Evolutionary conservation across 1,140 invertebrate genomes (phyloP).

Genomic region (Nymphalis io): DNA sequence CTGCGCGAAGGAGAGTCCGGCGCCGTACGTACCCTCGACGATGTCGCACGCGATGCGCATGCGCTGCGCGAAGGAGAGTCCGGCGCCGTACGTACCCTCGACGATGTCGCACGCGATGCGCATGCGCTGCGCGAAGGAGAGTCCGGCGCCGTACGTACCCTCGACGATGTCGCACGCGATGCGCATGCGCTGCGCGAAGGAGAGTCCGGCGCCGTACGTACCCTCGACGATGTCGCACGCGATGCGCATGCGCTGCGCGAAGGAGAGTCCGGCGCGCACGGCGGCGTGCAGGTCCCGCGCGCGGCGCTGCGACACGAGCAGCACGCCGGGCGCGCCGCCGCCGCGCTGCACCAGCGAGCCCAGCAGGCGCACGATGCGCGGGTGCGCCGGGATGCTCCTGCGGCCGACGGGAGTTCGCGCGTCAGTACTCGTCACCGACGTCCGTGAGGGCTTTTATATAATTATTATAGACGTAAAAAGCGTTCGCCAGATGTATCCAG

Average conservation of each 20-base stretch:
- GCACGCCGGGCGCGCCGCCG: conserved; percentile 80
- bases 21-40: conserved; percentile 84
- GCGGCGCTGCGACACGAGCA: conserved; percentile 89
- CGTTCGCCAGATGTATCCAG: too few relatives aligned
- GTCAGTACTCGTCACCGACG: too few relatives aligned
- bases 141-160: conserved; percentile 81
- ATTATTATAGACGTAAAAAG: too few relatives aligned
- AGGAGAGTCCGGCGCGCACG: conserved; percentile 86
- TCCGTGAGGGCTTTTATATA: too few relatives aligned
- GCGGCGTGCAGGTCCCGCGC: conserved; percentile 91
- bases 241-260: conserved; percentile 86
- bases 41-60: conserved; percentile 92
- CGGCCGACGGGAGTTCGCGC: background rate
- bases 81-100: conserved; percentile 83
- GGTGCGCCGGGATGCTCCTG: conserved; percentile 92
- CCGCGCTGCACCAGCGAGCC: conserved; percentile 91
- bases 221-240: conserved; percentile 91
- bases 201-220: conserved; percentile 80
- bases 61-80: conserved; percentile 84
- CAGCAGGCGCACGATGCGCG: conserved; percentile 89
- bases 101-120: conserved; percentile 92
- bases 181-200: conserved; percentile 85
- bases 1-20: conserved; percentile 84
- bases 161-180: conserved; percentile 92
- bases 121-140: conserved; percentile 85